Evolutionary conservation across 2,797 vertebrate species (phyloP), one percentile per base, ranked within the genome.

Genomic region (Melanogrammus aeglefinus): DNA sequence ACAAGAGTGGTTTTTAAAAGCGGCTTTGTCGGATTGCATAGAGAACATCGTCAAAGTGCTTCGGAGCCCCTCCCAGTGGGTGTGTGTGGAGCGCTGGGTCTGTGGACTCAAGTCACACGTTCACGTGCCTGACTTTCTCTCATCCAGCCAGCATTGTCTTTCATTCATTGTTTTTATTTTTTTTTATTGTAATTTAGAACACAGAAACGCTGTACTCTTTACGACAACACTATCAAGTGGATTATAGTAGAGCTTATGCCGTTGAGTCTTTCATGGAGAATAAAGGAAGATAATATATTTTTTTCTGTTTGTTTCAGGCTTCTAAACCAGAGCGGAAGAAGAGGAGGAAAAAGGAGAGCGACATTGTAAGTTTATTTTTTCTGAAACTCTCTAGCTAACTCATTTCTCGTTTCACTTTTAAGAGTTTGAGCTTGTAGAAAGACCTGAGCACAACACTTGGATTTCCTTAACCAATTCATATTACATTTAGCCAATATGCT

Each of bases 251-350:
- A 63, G 18, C 51, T 63, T 63, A n/a, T 63, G 57, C 57, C 57
- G 1, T 63, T 63, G 57, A 24, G n/a, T 63, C 57, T 47, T 63
- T 2, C 57, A n/a, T 63, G 7, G 6, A 63, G 21, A 24, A 24
- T 63, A 8, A n/a, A 63, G 1, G 6, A 63, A 57, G 5, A 57
- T 57, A 18, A 57, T 51, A 4, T 16, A 21, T 51, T 51, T 21
- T 47, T 39, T 72, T 13, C 70, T 29, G 4, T 80, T 0, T 35
- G 18, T 27, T 2, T 31, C 80, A 95, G 95, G 92, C 90, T 78
- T 91, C 92, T 9, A 95, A 95, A 87, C 89, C 93, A 66, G 94
- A 95, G 78, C 90, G 94, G 70, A 95, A 96, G 80, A 96, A 96
- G 89, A 93, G 92, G 29, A 91, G 95, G 84, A 96, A 96, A 89